Evolutionary conservation across 2,113 vertebrate genomes (phyloP), one percentile per base, ranked within the genome.

Genomic region (Melierax canorus): DNA sequence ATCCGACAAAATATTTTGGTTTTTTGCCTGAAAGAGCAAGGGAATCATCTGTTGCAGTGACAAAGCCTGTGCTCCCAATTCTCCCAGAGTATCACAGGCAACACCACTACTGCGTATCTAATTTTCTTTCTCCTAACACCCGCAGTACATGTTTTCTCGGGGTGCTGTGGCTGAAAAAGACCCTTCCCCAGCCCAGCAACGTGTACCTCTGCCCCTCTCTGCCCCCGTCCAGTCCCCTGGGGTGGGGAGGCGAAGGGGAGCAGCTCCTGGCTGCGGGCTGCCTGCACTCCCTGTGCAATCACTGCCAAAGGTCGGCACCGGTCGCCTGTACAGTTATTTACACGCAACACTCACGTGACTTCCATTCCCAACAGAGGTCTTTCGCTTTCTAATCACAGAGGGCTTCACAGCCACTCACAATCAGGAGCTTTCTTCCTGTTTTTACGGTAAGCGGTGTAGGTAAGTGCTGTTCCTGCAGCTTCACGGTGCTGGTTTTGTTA

Each of bases 291-390:
- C 15, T 5, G 24, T 11, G n/a, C 38, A 8, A 20, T 8, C 60
- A 3, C n/a, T 26, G 38, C 16, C 1, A 1, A 3, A 0, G 4
- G 48, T 6, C 3, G 1, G 1, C 19, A 24, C 1, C 0, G 32
- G 12, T 59, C 13, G 2, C 12, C 45, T 5, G 9, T 13, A 3
- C 22, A 13, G 51, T 58, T 21, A 8, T n/a, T 45, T 9, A 7
- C 23, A 1, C 0, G 3, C 36, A 21, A 6, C 2, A 4, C 11
- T 15, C 2, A 5, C 2, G 8, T 32, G 43, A 22, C 38, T 36
- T 9, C 45, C 27, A 23, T 3, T 38, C 39, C 15, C 39, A 30
- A 6, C 20, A 56, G 13, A 69, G 14, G 4, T 56, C 32, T 26
- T 56, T 5, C 11, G 7, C 36, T 62, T 81, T 53, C 59, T 15